A percentile compares a stretch with the other conserved stretches of the same genome.
Conservation (phyloP, 1,140 invertebrate species). For the Oncopodura yosiiana region DNA sequence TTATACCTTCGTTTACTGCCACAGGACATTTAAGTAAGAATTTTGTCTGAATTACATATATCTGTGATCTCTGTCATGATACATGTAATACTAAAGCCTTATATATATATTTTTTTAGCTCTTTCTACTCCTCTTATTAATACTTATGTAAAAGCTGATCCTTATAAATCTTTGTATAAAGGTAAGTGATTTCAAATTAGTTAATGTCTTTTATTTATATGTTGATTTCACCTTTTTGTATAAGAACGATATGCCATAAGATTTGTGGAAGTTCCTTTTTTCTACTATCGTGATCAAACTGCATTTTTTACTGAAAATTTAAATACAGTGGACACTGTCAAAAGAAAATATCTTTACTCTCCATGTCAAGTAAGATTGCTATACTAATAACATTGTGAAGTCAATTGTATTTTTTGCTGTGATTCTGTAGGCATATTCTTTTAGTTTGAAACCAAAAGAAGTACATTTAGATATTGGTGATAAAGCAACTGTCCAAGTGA, state of each 20-base stretch:
- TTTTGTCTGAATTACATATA: no score
- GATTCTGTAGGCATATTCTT: not conserved
- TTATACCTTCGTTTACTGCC: constrained; percentile 9
- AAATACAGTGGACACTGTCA: not conserved
- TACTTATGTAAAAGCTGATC: no score
- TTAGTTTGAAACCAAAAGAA: not conserved
- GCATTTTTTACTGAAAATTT: not conserved
- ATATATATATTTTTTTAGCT: not conserved
- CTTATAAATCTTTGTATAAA: no score
- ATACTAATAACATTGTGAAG: no score
- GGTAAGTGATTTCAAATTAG: no score
- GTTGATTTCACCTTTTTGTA: no score
- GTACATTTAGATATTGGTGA: constrained; percentile 5
- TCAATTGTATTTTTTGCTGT: no score
- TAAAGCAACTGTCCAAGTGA: not conserved
- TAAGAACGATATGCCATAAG: no score
- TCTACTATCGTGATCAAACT: no score
- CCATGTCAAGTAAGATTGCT: not conserved
- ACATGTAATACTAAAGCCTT: not conserved
- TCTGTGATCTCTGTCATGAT: not conserved
- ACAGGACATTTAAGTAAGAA: not conserved
- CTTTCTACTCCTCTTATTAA: no score
- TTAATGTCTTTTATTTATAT: no score
- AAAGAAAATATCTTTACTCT: not conserved
- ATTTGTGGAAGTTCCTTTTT: no score